Conservation (phyloP, 2,888 invertebrate genomes). For the Luperina nickerlii region DNA sequence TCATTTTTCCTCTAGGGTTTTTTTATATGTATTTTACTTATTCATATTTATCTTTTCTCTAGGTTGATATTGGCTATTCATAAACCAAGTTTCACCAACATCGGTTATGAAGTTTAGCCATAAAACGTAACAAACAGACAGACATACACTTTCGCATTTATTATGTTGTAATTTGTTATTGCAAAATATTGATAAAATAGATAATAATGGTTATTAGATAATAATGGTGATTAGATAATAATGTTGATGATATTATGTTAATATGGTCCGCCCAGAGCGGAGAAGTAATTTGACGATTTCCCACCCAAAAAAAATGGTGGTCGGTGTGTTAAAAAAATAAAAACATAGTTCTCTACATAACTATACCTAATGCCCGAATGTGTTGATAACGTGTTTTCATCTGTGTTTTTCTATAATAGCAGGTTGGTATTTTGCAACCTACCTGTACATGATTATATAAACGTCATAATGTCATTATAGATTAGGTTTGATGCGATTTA, state of each 20-base stretch:
- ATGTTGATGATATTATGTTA: not conserved
- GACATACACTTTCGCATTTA: not conserved
- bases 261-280: too few relatives aligned
- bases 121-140: not conserved
- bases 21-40: not conserved
- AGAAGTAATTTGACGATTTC: too few relatives aligned
- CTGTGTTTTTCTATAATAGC: not conserved
- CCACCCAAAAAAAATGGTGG: too few relatives aligned
- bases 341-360: not conserved
- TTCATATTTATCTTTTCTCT: not conserved
- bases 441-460: not conserved
- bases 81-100: not conserved
- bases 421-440: not conserved
- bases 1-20: not conserved
- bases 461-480: not conserved
- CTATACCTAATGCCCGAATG: not conserved
- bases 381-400: not conserved
- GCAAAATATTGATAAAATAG: constrained; percentile 5
- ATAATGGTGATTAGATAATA: not conserved
- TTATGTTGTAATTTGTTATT: not conserved
- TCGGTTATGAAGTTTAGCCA: not conserved
- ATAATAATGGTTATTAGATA: not conserved
- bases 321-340: not conserved
- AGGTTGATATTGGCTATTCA: not conserved
- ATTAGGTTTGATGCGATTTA: not conserved